A percentile compares a stretch with the other conserved stretches of the same genome.
Evolutionary conservation across 1,140 invertebrate species (phyloP).

Genomic region (Drosophila ohnishii): DNA sequence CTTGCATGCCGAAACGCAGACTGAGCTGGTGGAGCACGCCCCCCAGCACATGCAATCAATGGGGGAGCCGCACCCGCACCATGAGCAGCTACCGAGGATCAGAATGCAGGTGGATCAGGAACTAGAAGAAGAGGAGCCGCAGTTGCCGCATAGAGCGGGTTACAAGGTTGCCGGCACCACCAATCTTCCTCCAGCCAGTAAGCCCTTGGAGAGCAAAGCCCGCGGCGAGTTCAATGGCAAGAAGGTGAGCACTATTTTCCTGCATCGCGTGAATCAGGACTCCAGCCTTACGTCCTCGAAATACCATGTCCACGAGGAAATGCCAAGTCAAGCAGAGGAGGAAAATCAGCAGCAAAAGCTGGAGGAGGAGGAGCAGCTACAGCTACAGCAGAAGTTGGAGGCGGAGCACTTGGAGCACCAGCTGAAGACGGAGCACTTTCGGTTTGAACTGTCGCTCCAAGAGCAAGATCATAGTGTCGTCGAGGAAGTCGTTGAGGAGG

Average conservation of each 20-base stretch:
- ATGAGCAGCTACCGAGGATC: neutral
- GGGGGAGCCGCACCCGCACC: neutral
- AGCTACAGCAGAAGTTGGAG: slow-evolving; percentile 20
- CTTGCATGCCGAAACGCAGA: slow-evolving; percentile 57
- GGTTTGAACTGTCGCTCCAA: neutral
- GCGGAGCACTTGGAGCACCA: slow-evolving; percentile 5
- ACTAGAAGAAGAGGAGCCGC: neutral
- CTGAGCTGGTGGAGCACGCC: slow-evolving; percentile 18
- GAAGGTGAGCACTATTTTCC: slow-evolving; percentile 65
- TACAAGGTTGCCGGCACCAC: slow-evolving; percentile 17
- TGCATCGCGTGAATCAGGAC: slow-evolving; percentile 68
- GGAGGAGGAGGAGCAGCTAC: slow-evolving; percentile 9
- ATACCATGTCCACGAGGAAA: slow-evolving; percentile 27
- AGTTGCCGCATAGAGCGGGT: neutral
- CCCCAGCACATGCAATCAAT: slow-evolving; percentile 1
- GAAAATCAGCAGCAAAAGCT: slow-evolving; percentile 11
- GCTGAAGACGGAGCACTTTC: slow-evolving; percentile 6
- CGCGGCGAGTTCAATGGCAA: slow-evolving; percentile 64
- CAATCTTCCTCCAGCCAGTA: slow-evolving; percentile 3
- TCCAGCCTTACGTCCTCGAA: slow-evolving; percentile 33
- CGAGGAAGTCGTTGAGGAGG: slow-evolving; percentile 27
- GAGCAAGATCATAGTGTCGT: slow-evolving; percentile 7
- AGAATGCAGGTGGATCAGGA: neutral
- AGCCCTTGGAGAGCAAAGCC: slow-evolving; percentile 34
- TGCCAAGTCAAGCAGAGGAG: slow-evolving; percentile 8